Percentiles rank a stretch among this genome's conserved stretches.
Evolutionary conservation across 2,888 invertebrate species (phyloP).

Genomic region (Spialia ferax): DNA sequence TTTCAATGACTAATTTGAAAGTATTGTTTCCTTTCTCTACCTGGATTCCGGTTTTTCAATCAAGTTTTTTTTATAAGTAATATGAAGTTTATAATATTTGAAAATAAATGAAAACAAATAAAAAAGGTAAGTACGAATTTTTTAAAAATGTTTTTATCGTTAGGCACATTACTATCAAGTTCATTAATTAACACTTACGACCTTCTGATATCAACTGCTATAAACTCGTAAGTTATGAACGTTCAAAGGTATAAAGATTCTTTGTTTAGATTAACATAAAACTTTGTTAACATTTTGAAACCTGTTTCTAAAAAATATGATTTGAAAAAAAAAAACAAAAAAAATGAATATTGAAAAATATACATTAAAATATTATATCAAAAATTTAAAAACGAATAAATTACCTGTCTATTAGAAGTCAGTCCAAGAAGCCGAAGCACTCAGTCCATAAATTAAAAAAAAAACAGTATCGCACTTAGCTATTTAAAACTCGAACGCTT

Average conservation of each 20-base stretch:
- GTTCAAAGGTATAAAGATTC: conserved; percentile 21
- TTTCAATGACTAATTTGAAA: conserved; percentile 32
- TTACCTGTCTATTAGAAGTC: conserved; percentile 49
- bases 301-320: not conserved
- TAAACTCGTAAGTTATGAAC: conserved; percentile 12
- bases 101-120: too few species aligned
- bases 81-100: conserved; percentile 8
- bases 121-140: too few species aligned
- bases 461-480: conserved; percentile 62
- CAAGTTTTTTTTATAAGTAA: conserved; percentile 16
- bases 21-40: conserved; percentile 29
- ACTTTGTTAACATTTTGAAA: not conserved
- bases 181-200: conserved; percentile 26
- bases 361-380: conserved; percentile 10
- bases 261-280: conserved; percentile 23
- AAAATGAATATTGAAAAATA: conserved; percentile 3
- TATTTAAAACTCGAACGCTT: conserved; percentile 77
- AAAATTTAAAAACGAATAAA: conserved; percentile 37
- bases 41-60: conserved; percentile 12
- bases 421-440: conserved; percentile 48
- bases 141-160: not conserved
- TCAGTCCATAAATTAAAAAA: conserved; percentile 58
- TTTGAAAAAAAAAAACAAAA: not conserved
- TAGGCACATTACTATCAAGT: conserved; percentile 24
- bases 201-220: conserved; percentile 15